Percentiles rank a stretch among this genome's conserved stretches.
phyloP scores from a whole-genome alignment of 2,888 invertebrate species.

The Leptinotarsa juncta region DNA sequence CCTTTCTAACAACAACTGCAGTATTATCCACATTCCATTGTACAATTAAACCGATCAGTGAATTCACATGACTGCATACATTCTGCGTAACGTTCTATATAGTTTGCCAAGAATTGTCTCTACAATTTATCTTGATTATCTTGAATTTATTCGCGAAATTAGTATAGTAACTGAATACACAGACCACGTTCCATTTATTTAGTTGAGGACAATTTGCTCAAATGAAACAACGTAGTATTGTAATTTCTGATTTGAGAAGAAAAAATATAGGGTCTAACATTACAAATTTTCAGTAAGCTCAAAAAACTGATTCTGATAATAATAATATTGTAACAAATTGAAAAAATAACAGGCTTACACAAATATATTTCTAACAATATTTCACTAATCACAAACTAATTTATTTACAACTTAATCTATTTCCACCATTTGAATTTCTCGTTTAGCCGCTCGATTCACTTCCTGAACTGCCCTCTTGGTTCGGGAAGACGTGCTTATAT shows the following conservation, averaged over 20 bases:
- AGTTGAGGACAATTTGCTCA: not conserved
- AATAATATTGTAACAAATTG: no score
- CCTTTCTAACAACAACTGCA: constrained; percentile 10
- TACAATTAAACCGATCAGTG: constrained; percentile 14
- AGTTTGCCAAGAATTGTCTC: not conserved
- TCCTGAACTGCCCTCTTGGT: no score
- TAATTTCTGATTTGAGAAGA: not conserved
- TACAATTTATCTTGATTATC: not conserved
- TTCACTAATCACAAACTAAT: no score
- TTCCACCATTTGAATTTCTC: no score
- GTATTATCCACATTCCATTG: constrained; percentile 3
- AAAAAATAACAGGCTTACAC: no score
- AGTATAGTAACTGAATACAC: not conserved
- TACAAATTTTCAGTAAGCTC: no score
- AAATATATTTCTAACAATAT: no score
- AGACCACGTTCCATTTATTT: not conserved
- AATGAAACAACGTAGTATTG: not conserved
- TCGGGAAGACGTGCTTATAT: no score
- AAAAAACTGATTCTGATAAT: no score
- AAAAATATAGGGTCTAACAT: no score
- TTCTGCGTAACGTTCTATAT: constrained; percentile 6
- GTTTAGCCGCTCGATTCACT: no score
- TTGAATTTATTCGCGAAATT: constrained; percentile 3
- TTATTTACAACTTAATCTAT: no score
- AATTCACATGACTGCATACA: not conserved